Percentiles rank a stretch among this genome's conserved stretches.
These are phyloP conservation scores for Linepithema humile DNA, from an alignment of 1,140 invertebrate species.

Conservation along the genomic window DNA sequence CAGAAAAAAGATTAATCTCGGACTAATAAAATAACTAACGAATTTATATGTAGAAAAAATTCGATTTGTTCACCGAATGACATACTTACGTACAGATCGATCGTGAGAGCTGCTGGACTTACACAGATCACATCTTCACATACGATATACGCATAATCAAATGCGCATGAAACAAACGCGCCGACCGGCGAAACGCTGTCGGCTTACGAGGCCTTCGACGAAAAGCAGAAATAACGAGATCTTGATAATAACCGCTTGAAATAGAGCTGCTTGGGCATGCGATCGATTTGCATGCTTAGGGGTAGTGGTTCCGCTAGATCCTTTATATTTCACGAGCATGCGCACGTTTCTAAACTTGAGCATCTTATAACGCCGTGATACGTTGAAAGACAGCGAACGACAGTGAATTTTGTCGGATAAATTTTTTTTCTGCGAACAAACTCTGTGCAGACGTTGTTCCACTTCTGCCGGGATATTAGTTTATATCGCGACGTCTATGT, in stretches of 20 bases:
- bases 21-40: not conserved
- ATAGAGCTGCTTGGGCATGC: constrained; percentile 69
- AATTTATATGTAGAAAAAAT: not conserved
- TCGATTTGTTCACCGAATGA: not conserved
- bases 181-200: too few relatives aligned
- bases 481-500: too few relatives aligned
- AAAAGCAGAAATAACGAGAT: constrained; percentile 56
- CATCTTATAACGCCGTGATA: not conserved
- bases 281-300: constrained; percentile 62
- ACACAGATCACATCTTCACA: constrained; percentile 17
- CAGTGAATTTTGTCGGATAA: not conserved
- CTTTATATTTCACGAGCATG: constrained; percentile 50
- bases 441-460: not conserved
- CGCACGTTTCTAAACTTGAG: constrained; percentile 50
- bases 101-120: not conserved
- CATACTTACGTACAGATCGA: not conserved
- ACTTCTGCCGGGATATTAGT: too few relatives aligned
- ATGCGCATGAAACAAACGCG: constrained; percentile 8
- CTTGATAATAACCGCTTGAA: constrained; percentile 63
- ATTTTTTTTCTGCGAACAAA: not conserved
- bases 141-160: constrained; percentile 7
- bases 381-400: not conserved
- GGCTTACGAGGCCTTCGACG: constrained; percentile 36
- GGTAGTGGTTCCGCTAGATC: constrained; percentile 52
- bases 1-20: not conserved